Evolutionary conservation across 2,113 vertebrate genomes (phyloP).

Genomic region (Mormoops blainvillei): DNA sequence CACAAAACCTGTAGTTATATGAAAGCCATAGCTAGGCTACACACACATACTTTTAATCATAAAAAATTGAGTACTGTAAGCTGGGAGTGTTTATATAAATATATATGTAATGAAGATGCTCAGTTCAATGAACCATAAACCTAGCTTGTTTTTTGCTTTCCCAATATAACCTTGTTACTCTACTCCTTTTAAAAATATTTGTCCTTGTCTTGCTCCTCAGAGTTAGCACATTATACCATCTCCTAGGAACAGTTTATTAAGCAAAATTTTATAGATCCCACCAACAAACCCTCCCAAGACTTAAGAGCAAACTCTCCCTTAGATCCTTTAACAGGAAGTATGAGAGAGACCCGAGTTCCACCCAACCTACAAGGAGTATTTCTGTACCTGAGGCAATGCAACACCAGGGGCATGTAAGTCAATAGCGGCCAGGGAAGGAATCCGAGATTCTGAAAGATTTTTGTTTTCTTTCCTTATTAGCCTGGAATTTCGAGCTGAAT

Average conservation of each 20-base stretch:
- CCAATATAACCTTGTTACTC: background rate
- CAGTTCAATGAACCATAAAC: background rate
- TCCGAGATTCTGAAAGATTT: slow-evolving; percentile 74
- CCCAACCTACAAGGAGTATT: background rate
- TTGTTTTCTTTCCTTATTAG: slow-evolving; percentile 80
- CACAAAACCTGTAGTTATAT: background rate
- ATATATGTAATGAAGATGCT: background rate
- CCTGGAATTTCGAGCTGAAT: slow-evolving; percentile 76
- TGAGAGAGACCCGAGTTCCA: background rate
- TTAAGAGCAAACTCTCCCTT: background rate
- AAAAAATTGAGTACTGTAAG: background rate
- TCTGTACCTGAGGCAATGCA: slow-evolving; percentile 78
- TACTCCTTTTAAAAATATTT: background rate
- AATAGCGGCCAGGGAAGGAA: slow-evolving; percentile 80
- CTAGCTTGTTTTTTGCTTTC: background rate
- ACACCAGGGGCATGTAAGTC: slow-evolving; percentile 73
- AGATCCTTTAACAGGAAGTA: background rate
- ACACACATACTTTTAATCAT: background rate
- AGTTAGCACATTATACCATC: background rate
- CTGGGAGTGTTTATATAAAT: background rate
- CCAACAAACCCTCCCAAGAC: background rate
- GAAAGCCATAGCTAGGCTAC: background rate
- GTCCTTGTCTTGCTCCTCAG: background rate
- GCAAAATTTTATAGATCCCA: background rate
- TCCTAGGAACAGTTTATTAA: background rate